Conservation (phyloP, 30 jellyfish, hydroid and myxozoan species). For the Pseudorhiza aurosa region DNA sequence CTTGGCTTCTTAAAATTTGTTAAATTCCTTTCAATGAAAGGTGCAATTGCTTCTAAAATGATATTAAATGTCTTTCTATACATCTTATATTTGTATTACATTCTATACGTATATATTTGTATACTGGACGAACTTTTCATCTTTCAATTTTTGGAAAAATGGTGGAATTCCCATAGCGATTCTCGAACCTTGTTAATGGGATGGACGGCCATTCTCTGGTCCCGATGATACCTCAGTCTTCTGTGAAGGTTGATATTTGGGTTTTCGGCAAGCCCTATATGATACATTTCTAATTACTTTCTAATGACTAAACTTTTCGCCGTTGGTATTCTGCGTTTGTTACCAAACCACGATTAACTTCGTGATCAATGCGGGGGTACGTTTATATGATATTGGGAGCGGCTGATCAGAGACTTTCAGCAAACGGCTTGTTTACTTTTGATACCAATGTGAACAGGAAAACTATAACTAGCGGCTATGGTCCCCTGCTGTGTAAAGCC, state of each 20-base stretch:
- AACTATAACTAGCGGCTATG: too few species aligned
- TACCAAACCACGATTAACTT: too few species aligned
- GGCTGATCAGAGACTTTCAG: too few species aligned
- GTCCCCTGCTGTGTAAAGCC: too few species aligned
- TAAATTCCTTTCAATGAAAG: not conserved
- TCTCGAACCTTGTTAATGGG: slow-evolving; percentile 12
- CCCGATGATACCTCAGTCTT: not conserved
- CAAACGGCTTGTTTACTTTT: too few species aligned
- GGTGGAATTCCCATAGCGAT: slow-evolving; percentile 1
- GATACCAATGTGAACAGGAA: too few species aligned
- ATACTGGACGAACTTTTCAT: slow-evolving; percentile 8
- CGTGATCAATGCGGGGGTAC: too few species aligned
- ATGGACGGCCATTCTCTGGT: not conserved
- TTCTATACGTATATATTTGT: too few species aligned
- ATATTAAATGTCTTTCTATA: not conserved
- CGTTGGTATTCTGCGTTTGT: too few species aligned
- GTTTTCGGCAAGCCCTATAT: slow-evolving; percentile 9
- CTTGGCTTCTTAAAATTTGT: slow-evolving; percentile 15
- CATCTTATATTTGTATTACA: too few species aligned
- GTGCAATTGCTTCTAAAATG: slow-evolving; percentile 5
- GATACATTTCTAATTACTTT: slow-evolving; percentile 28
- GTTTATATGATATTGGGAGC: too few species aligned
- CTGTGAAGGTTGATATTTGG: slow-evolving; percentile 4
- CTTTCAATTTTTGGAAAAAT: slow-evolving; percentile 12
- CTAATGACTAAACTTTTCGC: too few species aligned